Conservation (phyloP, 2,888 invertebrate species). For the Magallana nippona region DNA sequence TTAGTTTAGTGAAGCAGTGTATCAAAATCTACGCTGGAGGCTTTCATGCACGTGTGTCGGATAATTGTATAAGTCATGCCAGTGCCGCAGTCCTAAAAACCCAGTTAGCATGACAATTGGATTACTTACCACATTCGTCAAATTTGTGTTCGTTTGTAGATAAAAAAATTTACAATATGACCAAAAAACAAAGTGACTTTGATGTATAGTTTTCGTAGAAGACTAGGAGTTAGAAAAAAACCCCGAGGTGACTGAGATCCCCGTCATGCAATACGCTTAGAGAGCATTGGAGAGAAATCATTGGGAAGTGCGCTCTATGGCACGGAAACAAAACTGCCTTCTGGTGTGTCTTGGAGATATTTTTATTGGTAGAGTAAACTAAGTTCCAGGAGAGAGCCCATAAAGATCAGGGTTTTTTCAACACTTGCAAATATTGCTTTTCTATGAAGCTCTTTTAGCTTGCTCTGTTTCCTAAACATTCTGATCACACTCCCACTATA, state of each 20-base stretch:
- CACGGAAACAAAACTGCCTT: slow-evolving; percentile 25
- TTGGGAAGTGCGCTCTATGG: not conserved
- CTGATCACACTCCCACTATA: no score
- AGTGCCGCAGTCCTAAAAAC: no score
- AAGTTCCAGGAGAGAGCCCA: slow-evolving; percentile 2
- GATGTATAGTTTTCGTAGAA: not conserved
- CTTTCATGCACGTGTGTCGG: no score
- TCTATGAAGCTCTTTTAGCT: not conserved
- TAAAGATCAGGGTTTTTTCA: slow-evolving; percentile 6
- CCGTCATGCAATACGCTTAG: not conserved
- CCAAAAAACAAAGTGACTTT: not conserved
- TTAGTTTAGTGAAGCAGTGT: no score
- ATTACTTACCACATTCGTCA: no score
- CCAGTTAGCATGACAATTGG: no score
- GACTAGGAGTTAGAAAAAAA: not conserved
- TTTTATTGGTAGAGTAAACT: slow-evolving; percentile 25
- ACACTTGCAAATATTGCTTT: not conserved
- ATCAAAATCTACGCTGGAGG: no score
- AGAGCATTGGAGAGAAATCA: not conserved
- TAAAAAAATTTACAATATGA: not conserved
- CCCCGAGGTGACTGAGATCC: not conserved
- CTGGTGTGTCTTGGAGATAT: slow-evolving; percentile 13
- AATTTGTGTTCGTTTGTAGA: no score
- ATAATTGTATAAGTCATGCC: no score
- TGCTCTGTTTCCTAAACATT: not conserved